These are phyloP conservation scores for Emmelina monodactyla DNA, from an alignment of 2,888 invertebrate species.

Conservation along the genomic window DNA sequence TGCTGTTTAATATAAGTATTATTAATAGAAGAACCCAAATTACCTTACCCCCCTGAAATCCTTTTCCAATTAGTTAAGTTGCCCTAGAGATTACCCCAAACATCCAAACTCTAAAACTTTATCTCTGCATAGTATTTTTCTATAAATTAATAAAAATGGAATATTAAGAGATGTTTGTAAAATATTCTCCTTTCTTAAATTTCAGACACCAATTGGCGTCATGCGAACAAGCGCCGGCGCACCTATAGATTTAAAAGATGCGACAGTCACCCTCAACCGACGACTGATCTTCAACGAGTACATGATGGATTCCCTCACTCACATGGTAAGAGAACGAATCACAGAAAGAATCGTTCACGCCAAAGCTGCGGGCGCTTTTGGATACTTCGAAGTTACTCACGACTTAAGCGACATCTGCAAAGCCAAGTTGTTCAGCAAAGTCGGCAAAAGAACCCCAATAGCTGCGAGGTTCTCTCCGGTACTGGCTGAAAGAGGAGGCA, in stretches of 20 bases:
- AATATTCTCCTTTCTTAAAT: constrained; percentile 13
- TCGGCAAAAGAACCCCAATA: constrained; percentile 80
- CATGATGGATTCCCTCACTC: constrained; percentile 75
- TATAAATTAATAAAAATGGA: background rate
- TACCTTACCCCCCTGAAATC: too few species aligned
- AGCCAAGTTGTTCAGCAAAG: constrained; percentile 73
- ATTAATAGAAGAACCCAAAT: too few species aligned
- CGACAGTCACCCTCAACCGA: constrained; percentile 78
- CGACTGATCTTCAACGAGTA: constrained; percentile 81
- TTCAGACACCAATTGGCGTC: constrained; percentile 55
- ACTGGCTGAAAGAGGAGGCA: constrained; percentile 83
- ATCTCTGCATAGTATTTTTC: too few species aligned
- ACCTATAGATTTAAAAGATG: constrained; percentile 76
- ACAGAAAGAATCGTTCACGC: constrained; percentile 94
- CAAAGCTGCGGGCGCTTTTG: constrained; percentile 89
- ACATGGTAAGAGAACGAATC: constrained; percentile 87
- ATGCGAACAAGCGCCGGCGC: constrained; percentile 80
- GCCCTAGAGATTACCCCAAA: too few species aligned
- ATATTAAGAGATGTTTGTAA: background rate
- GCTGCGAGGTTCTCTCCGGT: constrained; percentile 81
- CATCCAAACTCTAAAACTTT: too few species aligned
- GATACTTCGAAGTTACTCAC: constrained; percentile 84
- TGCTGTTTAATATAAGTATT: too few species aligned
- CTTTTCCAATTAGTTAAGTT: too few species aligned
- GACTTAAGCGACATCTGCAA: constrained; percentile 79